Conservation (phyloP, 2,888 invertebrate species). For the Pandemis cinnamomeana region DNA sequence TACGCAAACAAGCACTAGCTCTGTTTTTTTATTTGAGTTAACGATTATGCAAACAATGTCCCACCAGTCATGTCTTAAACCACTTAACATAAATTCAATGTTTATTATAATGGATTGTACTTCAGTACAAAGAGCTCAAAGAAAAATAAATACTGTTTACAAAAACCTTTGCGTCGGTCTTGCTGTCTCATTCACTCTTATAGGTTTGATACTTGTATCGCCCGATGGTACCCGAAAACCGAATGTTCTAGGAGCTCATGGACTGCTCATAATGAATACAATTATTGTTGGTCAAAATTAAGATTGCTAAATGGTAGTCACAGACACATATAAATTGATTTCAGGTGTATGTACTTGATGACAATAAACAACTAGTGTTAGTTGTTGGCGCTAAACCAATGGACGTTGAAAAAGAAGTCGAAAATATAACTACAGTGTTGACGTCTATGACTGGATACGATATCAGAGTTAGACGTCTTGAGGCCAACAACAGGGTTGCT, state of each 20-base stretch:
- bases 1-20: not conserved
- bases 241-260: too few relatives aligned
- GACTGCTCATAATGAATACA: not conserved
- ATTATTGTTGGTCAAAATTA: too few relatives aligned
- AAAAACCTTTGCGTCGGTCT: too few relatives aligned
- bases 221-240: too few relatives aligned
- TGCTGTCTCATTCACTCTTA: too few relatives aligned
- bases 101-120: too few relatives aligned
- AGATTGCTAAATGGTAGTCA: too few relatives aligned
- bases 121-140: too few relatives aligned
- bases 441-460: slow-evolving; percentile 91
- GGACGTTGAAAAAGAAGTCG: slow-evolving; percentile 89
- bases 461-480: slow-evolving; percentile 90
- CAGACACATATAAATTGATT: slow-evolving; percentile 37
- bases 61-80: too few relatives aligned
- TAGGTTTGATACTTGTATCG: too few relatives aligned
- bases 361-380: slow-evolving; percentile 91
- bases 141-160: too few relatives aligned
- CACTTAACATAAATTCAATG: too few relatives aligned
- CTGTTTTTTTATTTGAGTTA: not conserved
- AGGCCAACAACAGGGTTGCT: slow-evolving; percentile 88
- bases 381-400: slow-evolving; percentile 91
- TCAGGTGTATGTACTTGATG: slow-evolving; percentile 92
- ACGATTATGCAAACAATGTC: not conserved
- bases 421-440: slow-evolving; percentile 87